Evolutionary conservation across 2,797 vertebrate genomes (phyloP).

Genomic region (Remorina albescens): DNA sequence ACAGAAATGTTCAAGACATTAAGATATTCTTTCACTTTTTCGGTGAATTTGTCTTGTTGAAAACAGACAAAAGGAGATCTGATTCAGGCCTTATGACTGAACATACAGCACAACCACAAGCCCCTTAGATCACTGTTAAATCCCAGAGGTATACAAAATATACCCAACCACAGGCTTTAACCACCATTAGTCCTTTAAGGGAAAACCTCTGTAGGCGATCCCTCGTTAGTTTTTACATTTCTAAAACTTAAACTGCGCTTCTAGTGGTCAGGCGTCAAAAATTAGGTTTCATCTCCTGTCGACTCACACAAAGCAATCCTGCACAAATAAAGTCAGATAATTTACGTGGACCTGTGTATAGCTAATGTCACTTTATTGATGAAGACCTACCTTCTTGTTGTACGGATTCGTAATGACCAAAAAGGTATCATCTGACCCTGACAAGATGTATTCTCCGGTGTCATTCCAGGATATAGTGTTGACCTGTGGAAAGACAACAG

Average conservation of each 20-base stretch:
- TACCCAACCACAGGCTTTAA: background rate
- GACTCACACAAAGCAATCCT: background rate
- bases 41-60: no score
- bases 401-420: slow-evolving; percentile 97
- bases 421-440: slow-evolving; percentile 97
- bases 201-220: no score
- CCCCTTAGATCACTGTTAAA: background rate
- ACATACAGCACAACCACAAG: no score
- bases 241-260: no score
- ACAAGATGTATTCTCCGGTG: slow-evolving; percentile 98
- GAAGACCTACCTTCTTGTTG: slow-evolving; percentile 92
- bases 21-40: no score
- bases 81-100: background rate
- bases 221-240: no score
- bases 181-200: background rate
- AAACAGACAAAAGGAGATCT: background rate
- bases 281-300: background rate
- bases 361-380: background rate
- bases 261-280: background rate
- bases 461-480: slow-evolving; percentile 99
- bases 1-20: no score
- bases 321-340: background rate
- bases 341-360: background rate
- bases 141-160: background rate
- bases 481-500: slow-evolving; percentile 85